Evolutionary conservation across 2,797 vertebrate species (phyloP).

Genomic region (Liasis olivaceus): DNA sequence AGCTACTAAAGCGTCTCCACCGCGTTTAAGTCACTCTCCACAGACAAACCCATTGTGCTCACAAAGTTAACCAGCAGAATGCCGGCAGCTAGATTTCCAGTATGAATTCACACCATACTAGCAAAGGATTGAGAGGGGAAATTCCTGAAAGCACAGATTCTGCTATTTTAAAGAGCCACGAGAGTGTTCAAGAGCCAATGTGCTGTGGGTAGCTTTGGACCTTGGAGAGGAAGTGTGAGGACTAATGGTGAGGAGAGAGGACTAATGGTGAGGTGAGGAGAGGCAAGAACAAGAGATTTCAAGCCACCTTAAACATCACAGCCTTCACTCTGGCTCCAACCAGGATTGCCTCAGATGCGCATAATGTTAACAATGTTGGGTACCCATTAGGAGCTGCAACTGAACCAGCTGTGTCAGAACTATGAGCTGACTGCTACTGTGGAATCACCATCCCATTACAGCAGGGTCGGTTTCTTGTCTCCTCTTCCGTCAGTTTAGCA

Average conservation of each 20-base stretch:
- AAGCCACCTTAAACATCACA: too few relatives aligned
- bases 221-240: too few relatives aligned
- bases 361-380: neutral
- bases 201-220: neutral
- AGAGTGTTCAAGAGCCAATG: neutral
- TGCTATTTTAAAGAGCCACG: neutral
- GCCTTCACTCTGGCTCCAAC: neutral
- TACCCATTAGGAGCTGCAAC: neutral
- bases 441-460: too few relatives aligned
- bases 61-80: accelerated
- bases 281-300: neutral
- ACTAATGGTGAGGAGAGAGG: too few relatives aligned
- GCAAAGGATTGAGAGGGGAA: neutral
- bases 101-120: accelerated
- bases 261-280: too few relatives aligned
- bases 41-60: neutral
- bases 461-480: neutral
- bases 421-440: neutral
- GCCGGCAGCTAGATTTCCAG: neutral
- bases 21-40: neutral
- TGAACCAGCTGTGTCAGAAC: neutral
- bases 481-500: neutral
- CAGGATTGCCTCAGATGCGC: neutral
- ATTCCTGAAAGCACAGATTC: neutral
- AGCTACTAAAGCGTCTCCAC: neutral